Evolutionary conservation across 1,140 invertebrate genomes (phyloP).

Genomic region (Maconellicoccus hirsutus): DNA sequence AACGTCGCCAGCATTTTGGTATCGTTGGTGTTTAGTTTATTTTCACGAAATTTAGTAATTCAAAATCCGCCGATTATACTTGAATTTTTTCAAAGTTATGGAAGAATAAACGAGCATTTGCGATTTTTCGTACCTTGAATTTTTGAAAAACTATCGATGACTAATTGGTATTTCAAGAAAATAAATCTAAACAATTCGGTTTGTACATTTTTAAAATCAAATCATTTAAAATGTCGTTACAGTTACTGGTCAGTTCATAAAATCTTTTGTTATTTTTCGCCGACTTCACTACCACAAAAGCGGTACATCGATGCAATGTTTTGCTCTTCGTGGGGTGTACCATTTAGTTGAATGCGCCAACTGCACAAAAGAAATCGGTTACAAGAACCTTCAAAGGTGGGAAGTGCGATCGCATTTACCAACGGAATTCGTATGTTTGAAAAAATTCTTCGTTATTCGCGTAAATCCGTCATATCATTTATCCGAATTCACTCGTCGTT

Average conservation of each 20-base stretch:
- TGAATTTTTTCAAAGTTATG: too few relatives aligned
- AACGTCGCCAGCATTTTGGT: too few relatives aligned
- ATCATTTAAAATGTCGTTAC: too few relatives aligned
- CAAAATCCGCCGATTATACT: too few relatives aligned
- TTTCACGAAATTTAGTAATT: too few relatives aligned
- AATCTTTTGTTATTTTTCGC: background rate
- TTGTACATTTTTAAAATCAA: too few relatives aligned
- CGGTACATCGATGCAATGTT: background rate
- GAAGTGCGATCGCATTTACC: background rate
- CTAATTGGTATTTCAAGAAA: too few relatives aligned
- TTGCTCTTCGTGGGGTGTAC: background rate
- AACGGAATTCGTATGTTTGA: background rate
- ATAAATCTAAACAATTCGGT: too few relatives aligned
- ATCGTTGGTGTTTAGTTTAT: too few relatives aligned
- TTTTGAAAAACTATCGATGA: too few relatives aligned
- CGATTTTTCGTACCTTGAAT: too few relatives aligned
- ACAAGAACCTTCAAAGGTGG: background rate
- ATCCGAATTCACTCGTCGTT: background rate
- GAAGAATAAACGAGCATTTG: too few relatives aligned
- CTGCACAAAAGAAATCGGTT: background rate
- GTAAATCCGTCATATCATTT: background rate
- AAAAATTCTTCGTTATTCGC: background rate
- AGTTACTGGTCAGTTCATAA: background rate
- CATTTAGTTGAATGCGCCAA: background rate
- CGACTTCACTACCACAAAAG: background rate